Evolutionary conservation across 2,797 vertebrate genomes (phyloP).

Genomic region (Neosilurus hyrtlii): DNA sequence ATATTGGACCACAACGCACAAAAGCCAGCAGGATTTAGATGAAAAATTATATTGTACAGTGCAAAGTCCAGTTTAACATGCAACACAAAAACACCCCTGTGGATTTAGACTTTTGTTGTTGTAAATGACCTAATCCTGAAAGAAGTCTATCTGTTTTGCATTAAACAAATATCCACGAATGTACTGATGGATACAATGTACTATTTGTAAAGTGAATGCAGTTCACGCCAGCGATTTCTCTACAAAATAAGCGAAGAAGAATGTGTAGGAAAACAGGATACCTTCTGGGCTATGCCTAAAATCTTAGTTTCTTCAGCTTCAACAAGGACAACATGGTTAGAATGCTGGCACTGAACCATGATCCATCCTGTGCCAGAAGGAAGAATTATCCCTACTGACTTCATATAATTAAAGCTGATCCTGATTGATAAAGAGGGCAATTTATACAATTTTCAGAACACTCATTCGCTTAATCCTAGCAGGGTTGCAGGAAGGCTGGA

Average conservation of each 20-base stretch:
- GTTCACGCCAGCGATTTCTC: neutral
- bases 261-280: conserved; percentile 10
- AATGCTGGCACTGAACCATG: neutral
- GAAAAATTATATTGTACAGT: neutral
- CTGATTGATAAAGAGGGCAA: neutral
- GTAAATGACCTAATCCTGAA: neutral
- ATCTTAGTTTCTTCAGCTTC: too few relatives aligned
- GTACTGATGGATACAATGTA: conserved; percentile 1
- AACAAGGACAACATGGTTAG: neutral
- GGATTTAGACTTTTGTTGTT: neutral
- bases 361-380: neutral
- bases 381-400: neutral
- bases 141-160: neutral
- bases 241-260: neutral
- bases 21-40: neutral
- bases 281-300: neutral
- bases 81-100: neutral
- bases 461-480: too few relatives aligned
- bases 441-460: neutral
- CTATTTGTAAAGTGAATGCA: neutral
- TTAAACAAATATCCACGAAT: conserved; percentile 19
- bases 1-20: conserved; percentile 1
- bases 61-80: neutral
- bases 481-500: too few relatives aligned
- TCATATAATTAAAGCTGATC: neutral